phyloP scores from a whole-genome alignment of 2,797 vertebrate genomes.

The Lutjanus argentimaculatus region DNA sequence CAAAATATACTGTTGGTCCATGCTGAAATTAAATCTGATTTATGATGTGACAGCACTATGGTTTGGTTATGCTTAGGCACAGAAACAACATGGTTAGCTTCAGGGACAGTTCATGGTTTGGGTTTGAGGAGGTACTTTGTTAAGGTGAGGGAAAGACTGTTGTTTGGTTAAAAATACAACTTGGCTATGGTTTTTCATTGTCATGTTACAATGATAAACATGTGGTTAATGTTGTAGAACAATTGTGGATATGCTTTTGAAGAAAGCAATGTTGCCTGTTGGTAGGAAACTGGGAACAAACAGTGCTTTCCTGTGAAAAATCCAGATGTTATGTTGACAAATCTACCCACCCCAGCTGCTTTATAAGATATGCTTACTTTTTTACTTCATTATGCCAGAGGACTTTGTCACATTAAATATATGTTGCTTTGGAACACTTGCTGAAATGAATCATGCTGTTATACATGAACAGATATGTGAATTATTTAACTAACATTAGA shows the following conservation, averaged over 20 bases:
- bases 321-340: neutral
- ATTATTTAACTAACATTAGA: neutral
- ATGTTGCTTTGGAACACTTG: neutral
- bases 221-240: neutral
- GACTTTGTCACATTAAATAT: neutral
- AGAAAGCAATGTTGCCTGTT: neutral
- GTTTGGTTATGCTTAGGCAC: too few relatives aligned
- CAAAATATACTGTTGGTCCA: neutral
- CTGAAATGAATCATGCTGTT: neutral
- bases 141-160: neutral
- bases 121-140: too few relatives aligned
- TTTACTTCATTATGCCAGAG: neutral
- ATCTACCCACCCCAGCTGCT: neutral
- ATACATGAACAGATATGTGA: neutral
- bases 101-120: too few relatives aligned
- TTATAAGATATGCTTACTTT: neutral
- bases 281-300: neutral
- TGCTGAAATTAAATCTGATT: neutral
- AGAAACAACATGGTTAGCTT: too few relatives aligned
- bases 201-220: neutral
- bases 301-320: neutral
- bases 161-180: neutral
- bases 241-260: neutral
- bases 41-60: neutral
- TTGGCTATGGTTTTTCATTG: neutral